Evolutionary conservation across 2,113 vertebrate genomes (phyloP).

Genomic region (Zapus hudsonius): DNA sequence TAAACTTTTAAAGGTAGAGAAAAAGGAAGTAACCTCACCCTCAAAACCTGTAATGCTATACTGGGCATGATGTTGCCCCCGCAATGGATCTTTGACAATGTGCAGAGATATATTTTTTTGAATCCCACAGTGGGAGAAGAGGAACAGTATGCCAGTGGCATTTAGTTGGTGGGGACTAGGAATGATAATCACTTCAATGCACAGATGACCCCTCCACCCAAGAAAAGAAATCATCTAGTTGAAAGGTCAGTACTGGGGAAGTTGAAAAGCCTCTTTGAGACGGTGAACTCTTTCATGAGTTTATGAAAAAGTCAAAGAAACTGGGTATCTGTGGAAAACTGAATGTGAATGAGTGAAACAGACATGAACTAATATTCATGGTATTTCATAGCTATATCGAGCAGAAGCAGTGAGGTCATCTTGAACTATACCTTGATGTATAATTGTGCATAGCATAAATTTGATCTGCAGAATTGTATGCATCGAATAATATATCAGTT

Average conservation of each 20-base stretch:
- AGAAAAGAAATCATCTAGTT: not conserved
- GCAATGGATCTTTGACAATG: not conserved
- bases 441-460: not conserved
- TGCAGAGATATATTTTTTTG: not conserved
- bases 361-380: not conserved
- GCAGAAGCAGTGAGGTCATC: not conserved
- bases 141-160: not conserved
- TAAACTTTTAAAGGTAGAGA: not conserved
- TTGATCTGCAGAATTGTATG: fast-evolving
- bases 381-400: not conserved
- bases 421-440: not conserved
- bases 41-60: not conserved
- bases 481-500: not conserved
- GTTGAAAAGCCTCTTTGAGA: not conserved
- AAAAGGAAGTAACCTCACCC: not conserved
- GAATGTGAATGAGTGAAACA: not conserved
- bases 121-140: fast-evolving
- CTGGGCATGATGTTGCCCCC: not conserved
- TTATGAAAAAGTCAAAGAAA: not conserved
- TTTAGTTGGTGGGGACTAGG: not conserved
- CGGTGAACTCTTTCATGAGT: not conserved
- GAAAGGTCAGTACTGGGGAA: not conserved
- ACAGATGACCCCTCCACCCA: not conserved
- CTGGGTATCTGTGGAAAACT: not conserved
- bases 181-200: not conserved